A percentile compares a stretch with the other conserved stretches of the same genome.
Conservation (phyloP, 2,113 vertebrate species). For the Theristicus caerulescens region DNA sequence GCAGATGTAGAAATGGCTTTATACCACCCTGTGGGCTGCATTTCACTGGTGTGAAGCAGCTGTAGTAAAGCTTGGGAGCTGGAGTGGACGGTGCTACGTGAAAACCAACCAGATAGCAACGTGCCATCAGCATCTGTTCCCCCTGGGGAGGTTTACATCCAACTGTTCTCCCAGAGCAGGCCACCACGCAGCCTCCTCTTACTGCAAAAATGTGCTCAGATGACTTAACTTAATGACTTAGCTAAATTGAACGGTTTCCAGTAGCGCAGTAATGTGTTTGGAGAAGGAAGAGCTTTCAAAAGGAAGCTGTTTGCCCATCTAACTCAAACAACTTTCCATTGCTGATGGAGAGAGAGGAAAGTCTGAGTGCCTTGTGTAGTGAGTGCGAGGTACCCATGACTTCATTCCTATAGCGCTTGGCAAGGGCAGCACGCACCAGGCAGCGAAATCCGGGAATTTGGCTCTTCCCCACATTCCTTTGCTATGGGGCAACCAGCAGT, state of each 20-base stretch:
- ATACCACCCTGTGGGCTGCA: rapidly evolving
- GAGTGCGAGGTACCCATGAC: constrained; percentile 46
- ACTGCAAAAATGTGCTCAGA: constrained; percentile 64
- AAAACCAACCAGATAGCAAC: neutral
- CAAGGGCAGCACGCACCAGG: constrained; percentile 6
- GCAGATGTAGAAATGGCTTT: neutral
- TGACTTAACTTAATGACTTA: constrained; percentile 70
- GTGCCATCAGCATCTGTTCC: constrained; percentile 62
- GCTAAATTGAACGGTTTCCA: constrained; percentile 71
- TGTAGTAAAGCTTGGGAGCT: neutral
- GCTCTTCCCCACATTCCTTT: neutral
- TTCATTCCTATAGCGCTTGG: constrained; percentile 51
- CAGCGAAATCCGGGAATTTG: constrained; percentile 22
- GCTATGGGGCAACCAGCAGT: neutral
- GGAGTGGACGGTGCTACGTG: neutral
- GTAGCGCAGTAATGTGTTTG: constrained; percentile 71
- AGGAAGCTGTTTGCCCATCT: constrained; percentile 55
- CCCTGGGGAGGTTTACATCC: constrained; percentile 56
- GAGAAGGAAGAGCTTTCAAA: constrained; percentile 56
- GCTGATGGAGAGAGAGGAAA: constrained; percentile 51
- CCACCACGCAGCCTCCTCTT: constrained; percentile 47
- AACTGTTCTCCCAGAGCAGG: constrained; percentile 59
- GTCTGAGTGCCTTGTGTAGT: constrained; percentile 23
- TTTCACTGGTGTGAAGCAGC: neutral
- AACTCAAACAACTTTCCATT: constrained; percentile 61